Evolutionary conservation across 2,113 vertebrate species (phyloP).

Genomic region (Grus americana): DNA sequence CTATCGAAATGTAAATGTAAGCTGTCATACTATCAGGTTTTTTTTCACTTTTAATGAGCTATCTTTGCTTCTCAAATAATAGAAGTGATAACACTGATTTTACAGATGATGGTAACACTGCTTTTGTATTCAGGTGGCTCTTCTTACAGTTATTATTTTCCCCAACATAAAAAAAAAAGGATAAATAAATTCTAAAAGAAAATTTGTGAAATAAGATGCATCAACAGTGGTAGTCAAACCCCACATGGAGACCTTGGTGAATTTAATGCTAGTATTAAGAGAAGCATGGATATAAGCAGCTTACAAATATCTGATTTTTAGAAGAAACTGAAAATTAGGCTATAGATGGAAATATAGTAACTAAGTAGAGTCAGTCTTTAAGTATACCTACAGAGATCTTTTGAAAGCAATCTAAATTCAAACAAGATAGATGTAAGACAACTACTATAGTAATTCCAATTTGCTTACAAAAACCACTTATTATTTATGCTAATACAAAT

Average conservation of each 20-base stretch:
- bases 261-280: neutral
- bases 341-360: neutral
- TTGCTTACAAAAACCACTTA: neutral
- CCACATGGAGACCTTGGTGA: neutral
- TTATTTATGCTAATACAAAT: neutral
- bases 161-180: neutral
- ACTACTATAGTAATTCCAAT: neutral
- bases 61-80: slow-evolving; percentile 37
- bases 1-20: slow-evolving; percentile 56
- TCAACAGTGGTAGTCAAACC: neutral
- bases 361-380: neutral
- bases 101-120: neutral
- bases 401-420: neutral
- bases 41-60: slow-evolving; percentile 53
- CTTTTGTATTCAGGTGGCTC: neutral
- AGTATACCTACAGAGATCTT: neutral
- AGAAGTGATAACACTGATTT: slow-evolving; percentile 17
- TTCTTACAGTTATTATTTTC: neutral
- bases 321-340: neutral
- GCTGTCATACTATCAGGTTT: slow-evolving; percentile 48
- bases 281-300: neutral
- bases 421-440: neutral
- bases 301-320: neutral
- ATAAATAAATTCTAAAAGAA: neutral
- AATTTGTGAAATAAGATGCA: neutral